Base-by-base conservation (phyloP, 2,888 invertebrate species). In the Pecten maximus region DNA sequence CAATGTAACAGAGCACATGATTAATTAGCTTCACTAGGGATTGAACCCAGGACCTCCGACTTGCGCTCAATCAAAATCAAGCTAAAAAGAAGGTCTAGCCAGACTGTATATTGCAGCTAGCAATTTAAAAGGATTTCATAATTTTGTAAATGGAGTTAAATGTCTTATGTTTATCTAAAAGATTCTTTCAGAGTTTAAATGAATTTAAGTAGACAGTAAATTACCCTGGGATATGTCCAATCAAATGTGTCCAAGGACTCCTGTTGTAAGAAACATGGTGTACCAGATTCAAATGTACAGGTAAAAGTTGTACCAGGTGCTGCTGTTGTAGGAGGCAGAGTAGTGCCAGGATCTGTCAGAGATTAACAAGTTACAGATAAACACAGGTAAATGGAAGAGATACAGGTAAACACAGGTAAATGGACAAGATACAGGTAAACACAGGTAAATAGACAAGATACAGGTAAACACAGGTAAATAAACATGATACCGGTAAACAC, bases 271-370 rank as follows among this genome's bases (percentile, higher is more conserved):
- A 90, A 90, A 35, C 90, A 90, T n/a, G 60, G 28, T 12, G 28
- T 74, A 19, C 60, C 88, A 28, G 40, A 35, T 39, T 90, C 90
- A 88, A 90, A 90, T 40, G 50, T 74, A 40, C 90, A 90, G n/a
- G 40, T 74, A 74, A 74, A 60, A 2, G 74, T 89, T 23, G 89
- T 74, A 15, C 74, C 89, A 3, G 19, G 6, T 16, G 74, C 10
- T 23, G 40, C 12, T 40, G 74, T 74, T 2, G 54, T 23, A n/a
- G 54, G 54, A 54, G 54, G 19, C 23, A 19, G 23, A 54, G 89
- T 89, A n/a, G 40, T 40, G 19, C 40, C 19, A 4, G 40, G 10
- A 86, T 23, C 40, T 10, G 89, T 86, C 10, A 50, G 15, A 50
- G 50, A 16, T 16, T 23, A 54, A 23, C 2, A 54, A n/a, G 28